These are phyloP conservation scores for Intellagama lesueurii DNA, from an alignment of 2,797 vertebrate genomes.

Conservation along the genomic window DNA sequence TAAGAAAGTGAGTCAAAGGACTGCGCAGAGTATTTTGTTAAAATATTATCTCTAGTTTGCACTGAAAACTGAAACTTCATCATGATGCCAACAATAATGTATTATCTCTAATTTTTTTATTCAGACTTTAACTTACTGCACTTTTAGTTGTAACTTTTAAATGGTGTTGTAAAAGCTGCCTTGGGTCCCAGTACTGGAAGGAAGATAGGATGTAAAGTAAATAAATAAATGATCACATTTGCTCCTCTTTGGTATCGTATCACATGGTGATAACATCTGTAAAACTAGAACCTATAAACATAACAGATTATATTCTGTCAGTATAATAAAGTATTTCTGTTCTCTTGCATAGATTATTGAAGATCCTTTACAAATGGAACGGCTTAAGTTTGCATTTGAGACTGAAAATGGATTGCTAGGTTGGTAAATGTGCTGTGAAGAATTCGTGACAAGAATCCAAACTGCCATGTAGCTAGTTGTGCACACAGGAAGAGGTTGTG, in stretches of 20 bases:
- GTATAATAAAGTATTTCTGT: neutral
- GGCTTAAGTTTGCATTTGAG: slow-evolving; percentile 97
- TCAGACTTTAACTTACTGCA: neutral
- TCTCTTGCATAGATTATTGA: slow-evolving; percentile 87
- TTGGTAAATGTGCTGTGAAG: slow-evolving; percentile 74
- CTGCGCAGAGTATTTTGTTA: neutral
- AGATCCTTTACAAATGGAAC: slow-evolving; percentile 92
- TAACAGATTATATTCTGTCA: too few relatives aligned
- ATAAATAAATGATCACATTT: neutral
- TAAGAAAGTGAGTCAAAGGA: neutral
- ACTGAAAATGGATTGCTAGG: slow-evolving; percentile 96
- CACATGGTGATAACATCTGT: neutral
- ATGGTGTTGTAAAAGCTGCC: too few relatives aligned
- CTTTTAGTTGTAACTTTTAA: neutral
- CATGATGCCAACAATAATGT: neutral
- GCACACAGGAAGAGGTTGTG: neutral
- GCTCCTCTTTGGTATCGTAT: neutral
- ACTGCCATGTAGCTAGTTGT: neutral
- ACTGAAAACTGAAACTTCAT: neutral
- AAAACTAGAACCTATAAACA: neutral
- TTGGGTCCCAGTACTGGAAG: too few relatives aligned
- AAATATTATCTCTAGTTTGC: neutral
- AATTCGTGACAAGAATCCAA: slow-evolving; percentile 1
- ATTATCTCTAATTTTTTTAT: neutral
- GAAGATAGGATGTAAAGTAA: too few relatives aligned